Conservation (phyloP, 1,140 invertebrate genomes). For the Drosophila equinoxialis region DNA sequence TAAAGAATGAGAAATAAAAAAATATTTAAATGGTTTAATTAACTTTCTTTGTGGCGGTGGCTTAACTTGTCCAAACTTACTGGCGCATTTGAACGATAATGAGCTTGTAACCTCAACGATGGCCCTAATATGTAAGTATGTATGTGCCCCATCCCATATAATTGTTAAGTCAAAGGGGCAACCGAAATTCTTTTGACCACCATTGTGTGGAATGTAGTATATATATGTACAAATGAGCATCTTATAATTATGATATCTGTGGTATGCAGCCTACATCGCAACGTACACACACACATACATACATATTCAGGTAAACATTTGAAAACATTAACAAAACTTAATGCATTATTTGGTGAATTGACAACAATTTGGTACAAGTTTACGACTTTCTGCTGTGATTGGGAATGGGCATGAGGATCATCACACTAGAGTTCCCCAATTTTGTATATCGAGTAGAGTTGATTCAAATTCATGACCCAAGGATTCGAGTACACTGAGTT, state of each 20-base stretch:
- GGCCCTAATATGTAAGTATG: neutral
- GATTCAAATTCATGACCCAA: constrained; percentile 86
- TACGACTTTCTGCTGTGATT: neutral
- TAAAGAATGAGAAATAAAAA: constrained; percentile 18
- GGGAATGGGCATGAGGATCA: too few relatives aligned
- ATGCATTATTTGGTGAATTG: constrained; percentile 47
- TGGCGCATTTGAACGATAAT: neutral
- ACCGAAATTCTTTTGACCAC: neutral
- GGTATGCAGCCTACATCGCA: neutral
- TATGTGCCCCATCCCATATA: neutral
- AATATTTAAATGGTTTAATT: constrained; percentile 23
- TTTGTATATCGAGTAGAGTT: constrained; percentile 54
- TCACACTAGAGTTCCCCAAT: constrained; percentile 9
- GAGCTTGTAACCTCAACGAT: constrained; percentile 11
- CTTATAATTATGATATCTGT: neutral
- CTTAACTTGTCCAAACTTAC: neutral
- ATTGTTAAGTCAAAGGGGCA: neutral
- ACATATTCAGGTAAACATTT: constrained; percentile 7
- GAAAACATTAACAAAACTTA: neutral
- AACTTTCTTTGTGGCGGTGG: constrained; percentile 6
- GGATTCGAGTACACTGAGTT: constrained; percentile 86
- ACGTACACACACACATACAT: neutral
- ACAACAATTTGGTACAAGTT: constrained; percentile 53
- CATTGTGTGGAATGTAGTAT: neutral
- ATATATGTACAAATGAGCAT: constrained; percentile 1